Evolutionary conservation across 2,888 invertebrate genomes (phyloP), one percentile per base, ranked within the genome.

Genomic region (Synergus gifuensis): DNA sequence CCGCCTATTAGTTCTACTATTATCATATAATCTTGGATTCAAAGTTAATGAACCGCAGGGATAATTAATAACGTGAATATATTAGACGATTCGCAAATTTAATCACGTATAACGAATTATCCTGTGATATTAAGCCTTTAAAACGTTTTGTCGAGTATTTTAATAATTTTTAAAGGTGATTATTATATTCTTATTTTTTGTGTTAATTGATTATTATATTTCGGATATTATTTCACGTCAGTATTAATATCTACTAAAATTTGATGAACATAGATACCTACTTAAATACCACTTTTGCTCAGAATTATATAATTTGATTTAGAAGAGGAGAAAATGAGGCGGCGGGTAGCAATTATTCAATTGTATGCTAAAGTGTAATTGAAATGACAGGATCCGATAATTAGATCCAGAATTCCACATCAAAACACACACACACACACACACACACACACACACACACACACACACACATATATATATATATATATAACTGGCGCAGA

Each of bases 361-460:
- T 22, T 14, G 16, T 16, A 69, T 69, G 69, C 14, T 69, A 28
- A 69, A 69, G 60, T 76, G 67, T 64, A 36, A 12, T 40, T 16
- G 44, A 79, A 81, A 81, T 79, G 79, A 79, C 79, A 78, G 79
- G 78, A 78, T 78, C 67, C 79, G 69, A 81, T 78, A 81, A 81
- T 81, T 81, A 81, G 81, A 81, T 81, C 58, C 63, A 49, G 49
- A 22, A 76, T 36, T 76, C 44, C 69, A 73, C 16, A 73, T 28
- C 49, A 0, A n/a, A 36, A 36, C 36, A 36, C n/a, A n/a, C n/a
- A n/a, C n/a, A n/a, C n/a, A n/a, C n/a, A n/a, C n/a, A n/a, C n/a
- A n/a, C n/a, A n/a, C n/a, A n/a, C n/a, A n/a, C n/a, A n/a, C n/a
- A n/a, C n/a, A n/a, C n/a, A n/a, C n/a, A n/a, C n/a, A n/a, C n/a